Base-by-base conservation (phyloP, 2,797 vertebrate genomes). In the Pipistrellus pygmaeus region DNA sequence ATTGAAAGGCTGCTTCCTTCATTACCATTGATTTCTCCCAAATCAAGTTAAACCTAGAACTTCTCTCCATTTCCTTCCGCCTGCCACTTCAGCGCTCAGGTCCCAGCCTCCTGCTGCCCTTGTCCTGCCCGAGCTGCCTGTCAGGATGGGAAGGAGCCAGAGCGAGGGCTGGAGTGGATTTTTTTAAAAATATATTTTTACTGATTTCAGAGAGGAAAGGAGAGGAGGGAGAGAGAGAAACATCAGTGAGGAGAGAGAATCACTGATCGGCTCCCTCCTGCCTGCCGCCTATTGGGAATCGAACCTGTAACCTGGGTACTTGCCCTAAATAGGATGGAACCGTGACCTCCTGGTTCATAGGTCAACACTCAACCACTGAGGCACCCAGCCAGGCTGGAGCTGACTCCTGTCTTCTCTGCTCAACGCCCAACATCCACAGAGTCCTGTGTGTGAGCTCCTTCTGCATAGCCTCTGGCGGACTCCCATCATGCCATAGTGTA, bases 61-160 rank as follows among this genome's bases (percentile, higher is more conserved):
- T 32, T 51, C 55, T 35, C 15, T 35, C 4, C 7, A 11, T 60
- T 32, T 11, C 0, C 78, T 57, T 2, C 7, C 32, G 2, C 21
- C 23, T 27, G 35, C 55, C 0, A 32, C 21, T 0, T 20, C 38
- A 4, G 1, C 46, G 3, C 20, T 48, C 9, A 0, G 5, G 8
- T 10, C 73, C 32, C 51, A 2, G 13, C 23, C 23, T 14, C 51
- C 51, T 9, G 76, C 23, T 6, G 2, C 51, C 35, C 76, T n/a
- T 2, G 21, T 53, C n/a, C 73, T 20, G n/a, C 11, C 5, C 7
- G 9, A 23, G 44, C 18, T 35, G 18, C 6, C 0, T 32, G 48
- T 8, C n/a, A 5, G 6, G 48, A 25, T 8, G 75, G 51, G 32
- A 15, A 35, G 48, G n/a, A 4, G 48, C 72, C 71, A 9, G 27